Base-by-base conservation (phyloP, 2,888 invertebrate species). In the Macrophya alboannulata region DNA sequence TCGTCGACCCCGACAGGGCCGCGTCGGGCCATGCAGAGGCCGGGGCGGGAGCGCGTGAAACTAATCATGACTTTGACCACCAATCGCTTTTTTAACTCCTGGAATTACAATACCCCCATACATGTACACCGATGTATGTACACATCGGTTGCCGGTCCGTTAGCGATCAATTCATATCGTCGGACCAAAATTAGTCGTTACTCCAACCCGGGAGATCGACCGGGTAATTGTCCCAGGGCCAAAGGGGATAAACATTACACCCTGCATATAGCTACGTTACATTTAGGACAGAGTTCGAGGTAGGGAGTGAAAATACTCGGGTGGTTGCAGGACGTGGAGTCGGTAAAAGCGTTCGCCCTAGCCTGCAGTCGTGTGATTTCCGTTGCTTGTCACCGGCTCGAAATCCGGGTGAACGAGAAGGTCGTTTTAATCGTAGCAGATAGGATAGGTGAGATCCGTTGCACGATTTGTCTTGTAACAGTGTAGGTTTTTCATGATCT, bases 171-270 rank as follows among this genome's bases (percentile, higher is more conserved):
- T 81, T 81, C 81, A 81, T 81, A 81, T 62, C 81, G 43, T 43
- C 62, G 62, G 12, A 40, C 37, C 81, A 81, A 62, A 81, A 81
- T 81, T 81, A 81, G 81, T 81, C 81, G 81, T 43, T 81, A 81
- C 62, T 81, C 81, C 81, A 37, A 17, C 21, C 77, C 59, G 31
- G 37, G 21, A 59, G 55, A 81, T 40, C 59, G 62, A 31, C 40
- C 40, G 59, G 40, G 81, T 81, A 81, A 81, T 81, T 81, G 81
- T 62, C 43, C 62, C 59, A 21, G 37, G 43, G 81, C 77, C 31
- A 55, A 77, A 77, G 51, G 77, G 77, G 77, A 77, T 55, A 55
- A 77, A 37, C 77, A 51, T 45, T 74, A 45, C n/a, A 55, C 68
- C 68, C 15, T 62, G 62, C 62, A 21, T 10, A 62, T 62, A 62